These are phyloP conservation scores for Ceratina japonica DNA, from an alignment of 1,140 invertebrate species.

Conservation along the genomic window DNA sequence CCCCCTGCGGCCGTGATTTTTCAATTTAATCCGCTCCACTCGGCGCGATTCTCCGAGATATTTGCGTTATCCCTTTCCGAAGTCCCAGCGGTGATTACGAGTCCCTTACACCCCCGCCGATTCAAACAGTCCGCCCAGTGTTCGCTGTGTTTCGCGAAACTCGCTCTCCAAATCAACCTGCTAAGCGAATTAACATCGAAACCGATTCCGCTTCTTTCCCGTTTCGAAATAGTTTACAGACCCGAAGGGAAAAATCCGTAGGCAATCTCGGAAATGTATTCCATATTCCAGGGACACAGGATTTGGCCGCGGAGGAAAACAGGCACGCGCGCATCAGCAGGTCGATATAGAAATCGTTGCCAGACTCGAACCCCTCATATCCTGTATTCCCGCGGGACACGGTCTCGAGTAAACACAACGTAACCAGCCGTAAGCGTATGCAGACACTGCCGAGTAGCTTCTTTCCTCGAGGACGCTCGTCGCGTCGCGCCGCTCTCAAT, in stretches of 20 bases:
- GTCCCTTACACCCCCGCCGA: too few species aligned
- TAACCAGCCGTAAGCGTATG: slow-evolving; percentile 33
- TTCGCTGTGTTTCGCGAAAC: too few species aligned
- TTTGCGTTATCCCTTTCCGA: not conserved
- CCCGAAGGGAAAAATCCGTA: too few species aligned
- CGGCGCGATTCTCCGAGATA: not conserved
- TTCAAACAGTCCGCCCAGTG: too few species aligned
- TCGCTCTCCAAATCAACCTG: too few species aligned
- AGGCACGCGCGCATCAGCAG: not conserved
- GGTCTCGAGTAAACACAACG: slow-evolving; percentile 35
- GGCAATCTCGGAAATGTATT: not conserved
- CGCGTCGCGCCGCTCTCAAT: slow-evolving; percentile 16
- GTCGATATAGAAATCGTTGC: slow-evolving; percentile 22
- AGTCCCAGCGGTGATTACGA: too few species aligned
- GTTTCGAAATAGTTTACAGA: too few species aligned
- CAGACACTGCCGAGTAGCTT: not conserved
- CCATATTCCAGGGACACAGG: not conserved
- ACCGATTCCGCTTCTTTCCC: too few species aligned
- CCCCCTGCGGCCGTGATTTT: slow-evolving; percentile 21
- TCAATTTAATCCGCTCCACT: slow-evolving; percentile 37
- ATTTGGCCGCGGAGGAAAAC: not conserved
- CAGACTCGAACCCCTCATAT: slow-evolving; percentile 13
- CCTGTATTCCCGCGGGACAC: slow-evolving; percentile 14
- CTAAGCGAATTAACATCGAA: too few species aligned
- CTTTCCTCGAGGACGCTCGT: slow-evolving; percentile 3